Evolutionary conservation across 2,113 vertebrate species (phyloP).

Genomic region (Nycticorax nycticorax): DNA sequence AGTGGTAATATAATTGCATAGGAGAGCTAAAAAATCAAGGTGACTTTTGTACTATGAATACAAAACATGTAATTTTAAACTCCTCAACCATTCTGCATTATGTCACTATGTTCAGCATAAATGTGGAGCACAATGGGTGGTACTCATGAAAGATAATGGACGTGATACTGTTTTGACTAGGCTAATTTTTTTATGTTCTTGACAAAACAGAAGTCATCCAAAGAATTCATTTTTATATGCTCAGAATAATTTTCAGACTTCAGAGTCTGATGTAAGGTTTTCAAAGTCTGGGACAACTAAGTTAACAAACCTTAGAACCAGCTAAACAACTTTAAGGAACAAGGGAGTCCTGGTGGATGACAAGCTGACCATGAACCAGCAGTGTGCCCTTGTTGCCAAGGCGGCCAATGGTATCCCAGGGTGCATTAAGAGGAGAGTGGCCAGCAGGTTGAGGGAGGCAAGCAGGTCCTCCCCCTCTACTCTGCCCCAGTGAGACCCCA

Average conservation of each 20-base stretch:
- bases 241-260: not conserved
- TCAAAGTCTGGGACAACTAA: not conserved
- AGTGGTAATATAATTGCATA: constrained; percentile 12
- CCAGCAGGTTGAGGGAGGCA: too few relatives aligned
- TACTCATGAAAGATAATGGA: not conserved
- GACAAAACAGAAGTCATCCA: not conserved
- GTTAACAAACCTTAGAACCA: not conserved
- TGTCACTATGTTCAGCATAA: not conserved
- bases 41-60: not conserved
- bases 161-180: not conserved
- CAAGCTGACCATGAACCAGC: too few relatives aligned
- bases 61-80: constrained; percentile 25
- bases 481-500: too few relatives aligned
- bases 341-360: too few relatives aligned
- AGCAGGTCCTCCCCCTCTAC: too few relatives aligned
- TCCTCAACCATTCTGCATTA: not conserved
- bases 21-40: constrained; percentile 3
- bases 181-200: not conserved
- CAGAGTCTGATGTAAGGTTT: not conserved
- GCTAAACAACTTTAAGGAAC: not conserved
- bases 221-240: not conserved
- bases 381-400: too few relatives aligned
- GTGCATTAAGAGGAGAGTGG: too few relatives aligned
- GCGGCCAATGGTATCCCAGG: too few relatives aligned
- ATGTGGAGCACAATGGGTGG: not conserved